A percentile compares a stretch with the other conserved stretches of the same genome.
Conservation (phyloP, 2,113 vertebrate genomes). For the Cnemophilus loriae region DNA sequence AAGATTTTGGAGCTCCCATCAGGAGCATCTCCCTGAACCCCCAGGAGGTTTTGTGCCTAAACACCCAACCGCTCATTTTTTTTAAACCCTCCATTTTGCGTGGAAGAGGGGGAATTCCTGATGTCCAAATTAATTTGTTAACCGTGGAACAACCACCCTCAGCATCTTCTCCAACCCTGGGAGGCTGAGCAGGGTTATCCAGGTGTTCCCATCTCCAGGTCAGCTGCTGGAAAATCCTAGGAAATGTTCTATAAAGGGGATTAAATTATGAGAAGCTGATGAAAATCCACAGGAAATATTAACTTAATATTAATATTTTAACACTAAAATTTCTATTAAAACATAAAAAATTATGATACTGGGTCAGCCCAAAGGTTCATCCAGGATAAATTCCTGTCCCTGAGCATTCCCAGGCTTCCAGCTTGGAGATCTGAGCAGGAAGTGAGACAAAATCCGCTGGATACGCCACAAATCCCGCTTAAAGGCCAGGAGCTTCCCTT, state of each 20-base stretch:
- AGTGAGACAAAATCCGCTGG: neutral
- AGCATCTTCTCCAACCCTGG: neutral
- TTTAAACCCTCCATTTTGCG: neutral
- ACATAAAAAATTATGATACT: neutral
- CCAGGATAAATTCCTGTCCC: neutral
- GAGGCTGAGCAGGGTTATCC: neutral
- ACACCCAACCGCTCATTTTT: rapidly evolving
- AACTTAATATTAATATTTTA: neutral
- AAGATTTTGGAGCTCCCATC: neutral
- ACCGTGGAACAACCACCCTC: neutral
- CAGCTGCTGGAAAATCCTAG: neutral
- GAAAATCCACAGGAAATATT: neutral
- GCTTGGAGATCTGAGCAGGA: neutral
- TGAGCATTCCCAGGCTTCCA: neutral
- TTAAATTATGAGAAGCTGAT: neutral
- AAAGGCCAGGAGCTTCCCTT: neutral
- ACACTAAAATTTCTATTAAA: neutral
- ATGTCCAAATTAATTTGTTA: neutral
- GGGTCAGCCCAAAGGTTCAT: neutral
- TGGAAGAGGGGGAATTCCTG: neutral
- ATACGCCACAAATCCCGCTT: neutral
- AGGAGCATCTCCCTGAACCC: neutral
- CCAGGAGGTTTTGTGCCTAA: neutral
- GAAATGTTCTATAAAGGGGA: neutral
- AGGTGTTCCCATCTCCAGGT: neutral